Conservation (phyloP, 2,888 invertebrate species). For the Netelia inedita region DNA sequence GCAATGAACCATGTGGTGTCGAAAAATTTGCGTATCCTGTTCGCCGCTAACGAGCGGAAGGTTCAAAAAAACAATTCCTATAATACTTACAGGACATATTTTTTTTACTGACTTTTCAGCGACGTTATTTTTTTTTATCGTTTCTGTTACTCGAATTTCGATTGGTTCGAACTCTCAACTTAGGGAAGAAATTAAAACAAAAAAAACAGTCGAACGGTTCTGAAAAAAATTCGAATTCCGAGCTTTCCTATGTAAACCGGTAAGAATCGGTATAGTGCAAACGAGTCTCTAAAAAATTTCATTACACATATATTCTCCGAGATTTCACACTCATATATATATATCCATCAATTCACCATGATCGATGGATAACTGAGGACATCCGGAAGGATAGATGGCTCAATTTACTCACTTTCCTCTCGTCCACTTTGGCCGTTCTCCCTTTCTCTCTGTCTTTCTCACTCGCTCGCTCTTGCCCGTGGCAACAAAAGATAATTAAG, state of each 20-base stretch:
- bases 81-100: too few species aligned
- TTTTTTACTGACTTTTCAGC: background rate
- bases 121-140: background rate
- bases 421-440: background rate
- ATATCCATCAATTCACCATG: conserved; percentile 62
- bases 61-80: too few species aligned
- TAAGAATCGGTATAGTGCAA: background rate
- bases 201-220: background rate
- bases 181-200: too few species aligned
- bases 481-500: conserved; percentile 68
- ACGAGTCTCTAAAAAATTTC: background rate
- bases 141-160: background rate
- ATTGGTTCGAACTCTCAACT: too few species aligned
- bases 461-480: conserved; percentile 39
- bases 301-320: conserved; percentile 22
- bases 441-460: conserved; percentile 17
- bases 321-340: conserved; percentile 25
- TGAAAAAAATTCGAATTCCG: background rate
- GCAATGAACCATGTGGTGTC: too few species aligned
- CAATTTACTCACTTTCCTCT: conserved; percentile 58
- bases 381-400: conserved; percentile 60
- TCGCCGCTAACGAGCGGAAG: too few species aligned
- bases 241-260: background rate
- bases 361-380: conserved; percentile 58
- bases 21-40: too few species aligned